Evolutionary conservation across 2,797 vertebrate genomes (phyloP), one percentile per base, ranked within the genome.

Genomic region (Alcedo quadribrachys): DNA sequence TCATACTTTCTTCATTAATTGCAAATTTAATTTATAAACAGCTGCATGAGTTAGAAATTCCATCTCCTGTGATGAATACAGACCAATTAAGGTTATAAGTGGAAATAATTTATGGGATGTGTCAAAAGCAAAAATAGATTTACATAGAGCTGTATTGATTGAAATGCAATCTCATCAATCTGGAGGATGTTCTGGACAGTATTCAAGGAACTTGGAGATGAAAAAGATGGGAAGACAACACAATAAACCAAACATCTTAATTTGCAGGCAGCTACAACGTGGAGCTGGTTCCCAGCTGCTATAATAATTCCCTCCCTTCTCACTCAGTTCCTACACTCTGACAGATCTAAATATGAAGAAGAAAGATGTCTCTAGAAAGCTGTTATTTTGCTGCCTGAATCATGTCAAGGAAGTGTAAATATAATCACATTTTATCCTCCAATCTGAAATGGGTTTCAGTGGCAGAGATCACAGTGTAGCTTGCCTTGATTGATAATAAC

Each of bases 331-430:
- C 3, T 21, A 76, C 73, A 60, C 95, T 66, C 94, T 97, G 97
- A 97, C 97, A 97, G 96, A 97, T 97, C 97, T 97, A 97, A 97
- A 97, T 97, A 97, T 85, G 97, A 98, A 94, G 95, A 96, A 97
- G 96, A 96, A 96, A 96, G 97, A 97, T 94, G 70, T 96, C 96
- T 97, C 91, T 71, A 63, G 96, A 96, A 97, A 94, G 90, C 96
- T 97, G 97, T 97, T 97, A 97, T 97, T 97, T 97, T 95, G 92
- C 96, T 96, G 96, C 97, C 96, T 97, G 97, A 94, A 92, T 96
- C 90, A 95, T 97, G 96, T 97, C 97, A 97, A 95, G 95, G 88
- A 97, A 97, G 97, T 97, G 95, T 97, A 97, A 97, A 97, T 97
- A 97, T 95, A 97, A 97, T 97, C 97, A 96, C 97, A 93, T 97